Conservation (phyloP, 2,113 vertebrate species). For the Calyptommatus sinebrachiatus region DNA sequence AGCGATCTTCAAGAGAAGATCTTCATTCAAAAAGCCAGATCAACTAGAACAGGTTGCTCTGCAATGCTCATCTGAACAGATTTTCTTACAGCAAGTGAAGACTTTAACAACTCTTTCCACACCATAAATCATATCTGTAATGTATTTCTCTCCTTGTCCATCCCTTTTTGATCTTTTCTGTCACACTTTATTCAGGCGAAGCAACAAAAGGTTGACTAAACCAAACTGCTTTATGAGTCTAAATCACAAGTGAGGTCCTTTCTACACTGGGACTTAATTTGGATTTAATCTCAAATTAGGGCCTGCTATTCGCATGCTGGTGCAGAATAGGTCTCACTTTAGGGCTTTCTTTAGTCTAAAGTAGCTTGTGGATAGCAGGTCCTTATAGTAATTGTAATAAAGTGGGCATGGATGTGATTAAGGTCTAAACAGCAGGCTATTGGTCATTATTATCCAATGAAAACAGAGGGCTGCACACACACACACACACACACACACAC, state of each 20-base stretch:
- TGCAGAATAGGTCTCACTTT: too few relatives aligned
- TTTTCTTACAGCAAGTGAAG: not conserved
- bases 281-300: too few relatives aligned
- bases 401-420: too few relatives aligned
- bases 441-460: too few relatives aligned
- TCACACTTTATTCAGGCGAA: not conserved
- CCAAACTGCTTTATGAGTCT: not conserved
- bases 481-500: too few relatives aligned
- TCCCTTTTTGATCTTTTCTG: not conserved
- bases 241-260: not conserved
- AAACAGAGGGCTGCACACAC: too few relatives aligned
- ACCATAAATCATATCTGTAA: constrained; percentile 1
- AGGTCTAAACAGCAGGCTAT: too few relatives aligned
- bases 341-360: too few relatives aligned
- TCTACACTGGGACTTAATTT: too few relatives aligned
- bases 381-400: too few relatives aligned
- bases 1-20: not conserved
- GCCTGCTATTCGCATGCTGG: too few relatives aligned
- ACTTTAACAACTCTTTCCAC: not conserved
- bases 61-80: not conserved
- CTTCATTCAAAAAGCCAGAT: constrained; percentile 4
- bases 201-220: not conserved
- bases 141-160: not conserved
- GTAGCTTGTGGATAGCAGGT: too few relatives aligned
- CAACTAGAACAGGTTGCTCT: not conserved